A percentile compares a stretch with the other conserved stretches of the same genome.
These are phyloP conservation scores for Coecobrya sp. DNA, from an alignment of 2,888 invertebrate genomes.

Conservation along the genomic window DNA sequence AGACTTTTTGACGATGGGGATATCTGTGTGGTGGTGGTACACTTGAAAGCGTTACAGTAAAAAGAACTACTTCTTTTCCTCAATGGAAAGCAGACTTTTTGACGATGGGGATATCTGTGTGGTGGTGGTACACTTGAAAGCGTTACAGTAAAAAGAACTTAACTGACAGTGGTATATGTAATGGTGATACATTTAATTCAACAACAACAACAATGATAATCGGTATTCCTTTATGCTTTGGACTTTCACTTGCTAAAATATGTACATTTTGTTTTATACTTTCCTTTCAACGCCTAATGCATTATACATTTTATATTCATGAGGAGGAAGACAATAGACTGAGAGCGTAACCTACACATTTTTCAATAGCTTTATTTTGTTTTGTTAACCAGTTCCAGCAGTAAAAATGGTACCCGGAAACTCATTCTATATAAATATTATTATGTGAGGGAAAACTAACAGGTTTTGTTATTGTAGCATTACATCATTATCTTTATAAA, in stretches of 20 bases:
- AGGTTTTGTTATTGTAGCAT: slow-evolving; percentile 16
- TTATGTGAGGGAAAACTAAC: slow-evolving; percentile 2
- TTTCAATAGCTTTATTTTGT: not conserved
- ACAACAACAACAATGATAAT: slow-evolving; percentile 9
- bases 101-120: not conserved
- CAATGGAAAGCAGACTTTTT: not conserved
- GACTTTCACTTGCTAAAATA: not conserved
- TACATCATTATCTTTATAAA: slow-evolving; percentile 6
- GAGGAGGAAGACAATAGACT: not conserved
- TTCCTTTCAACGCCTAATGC: not conserved
- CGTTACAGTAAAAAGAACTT: not conserved
- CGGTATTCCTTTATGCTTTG: not conserved
- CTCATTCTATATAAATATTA: not conserved
- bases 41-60: not conserved
- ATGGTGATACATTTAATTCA: not conserved
- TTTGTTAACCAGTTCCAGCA: not conserved
- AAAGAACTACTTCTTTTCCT: not conserved
- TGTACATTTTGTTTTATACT: not conserved
- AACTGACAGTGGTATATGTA: not conserved
- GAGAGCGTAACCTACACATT: not conserved
- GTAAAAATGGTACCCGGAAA: not conserved
- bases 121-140: not conserved
- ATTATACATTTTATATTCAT: slow-evolving; percentile 34
- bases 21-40: not conserved
- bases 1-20: not conserved